These are phyloP conservation scores for Spea bombifrons DNA, from an alignment of 2,113 vertebrate species.

Conservation along the genomic window DNA sequence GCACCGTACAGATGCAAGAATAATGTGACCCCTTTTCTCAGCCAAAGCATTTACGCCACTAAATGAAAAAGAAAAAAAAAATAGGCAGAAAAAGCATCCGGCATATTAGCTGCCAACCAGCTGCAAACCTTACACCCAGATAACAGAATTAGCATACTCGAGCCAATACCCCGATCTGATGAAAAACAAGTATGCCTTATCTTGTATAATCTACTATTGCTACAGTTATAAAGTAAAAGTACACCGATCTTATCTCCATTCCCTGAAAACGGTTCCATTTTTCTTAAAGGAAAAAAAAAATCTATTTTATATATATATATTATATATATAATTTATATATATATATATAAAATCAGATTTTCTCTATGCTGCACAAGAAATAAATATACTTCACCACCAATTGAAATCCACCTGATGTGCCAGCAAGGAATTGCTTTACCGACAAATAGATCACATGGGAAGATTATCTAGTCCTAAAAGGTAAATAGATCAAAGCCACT, in stretches of 20 bases:
- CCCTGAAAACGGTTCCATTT: too few relatives aligned
- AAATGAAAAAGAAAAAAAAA: slow-evolving; percentile 32
- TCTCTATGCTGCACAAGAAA: neutral
- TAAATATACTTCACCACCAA: neutral
- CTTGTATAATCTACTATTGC: neutral
- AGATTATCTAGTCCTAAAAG: slow-evolving; percentile 23
- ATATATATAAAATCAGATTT: too few relatives aligned
- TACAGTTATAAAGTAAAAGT: neutral
- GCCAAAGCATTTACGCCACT: slow-evolving; percentile 24
- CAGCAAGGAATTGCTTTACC: slow-evolving; percentile 29
- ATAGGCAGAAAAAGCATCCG: slow-evolving; percentile 42
- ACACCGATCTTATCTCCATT: too few relatives aligned
- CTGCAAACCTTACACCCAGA: slow-evolving; percentile 54
- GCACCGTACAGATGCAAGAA: slow-evolving; percentile 15
- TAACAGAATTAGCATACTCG: slow-evolving; percentile 55
- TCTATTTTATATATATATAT: too few relatives aligned
- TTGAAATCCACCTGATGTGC: slow-evolving; percentile 40
- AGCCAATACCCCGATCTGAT: slow-evolving; percentile 41
- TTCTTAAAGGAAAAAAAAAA: too few relatives aligned
- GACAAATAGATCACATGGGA: slow-evolving; percentile 7
- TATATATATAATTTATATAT: too few relatives aligned
- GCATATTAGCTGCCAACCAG: slow-evolving; percentile 49
- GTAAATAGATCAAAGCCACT: slow-evolving; percentile 38
- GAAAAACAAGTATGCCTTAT: neutral
- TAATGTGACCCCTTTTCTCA: slow-evolving; percentile 26